Base-by-base conservation (phyloP, 2,888 invertebrate genomes). In the Brachyopa scutellaris region DNA sequence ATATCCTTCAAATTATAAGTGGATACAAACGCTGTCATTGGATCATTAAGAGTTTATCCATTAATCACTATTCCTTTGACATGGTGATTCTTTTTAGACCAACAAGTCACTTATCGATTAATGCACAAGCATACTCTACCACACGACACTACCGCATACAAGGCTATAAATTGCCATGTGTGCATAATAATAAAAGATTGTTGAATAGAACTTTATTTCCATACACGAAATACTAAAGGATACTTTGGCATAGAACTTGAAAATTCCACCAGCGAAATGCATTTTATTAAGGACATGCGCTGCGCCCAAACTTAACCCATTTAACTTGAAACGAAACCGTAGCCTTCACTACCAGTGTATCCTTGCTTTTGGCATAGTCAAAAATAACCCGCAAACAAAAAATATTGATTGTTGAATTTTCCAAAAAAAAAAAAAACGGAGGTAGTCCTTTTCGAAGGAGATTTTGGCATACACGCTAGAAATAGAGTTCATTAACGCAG, bases 201-300 rank as follows among this genome's bases (percentile, higher is more conserved):
- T 59, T 42, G 19, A 53, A 59, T 13, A 26, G 11, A 40, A 67
- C 42, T 67, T 19, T 11, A 49, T 51, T 72, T 15, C 19, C 31
- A 33, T 61, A 9, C 40, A 26, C 8, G 23, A 45, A 55, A 6
- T 13, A 9, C 40, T 17, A 33, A 29, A 2, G 29, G 21, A 47
- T 55, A 66, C 77, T 64, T 82, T 82, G 77, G 82, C 77, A 82
- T 7, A 82, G 82, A 82, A 82, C 82, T 82, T 82, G 69, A 53
- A n/a, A 76, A 64, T 69, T 47, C 38, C 61, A 47, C 42, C 57
- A 70, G 21, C 45, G n/a, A 40, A 70, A 55, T 59, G 33, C 59
- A 64, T 64, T 53, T n/a, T 26, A 36, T 29, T 66, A 66, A 82
- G 77, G 69, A 40, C 59, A 77, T 72, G 29, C 66, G 21, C 51